A percentile compares a stretch with the other conserved stretches of the same genome.
These are phyloP conservation scores for Chloebia gouldiae DNA, from an alignment of 2,113 vertebrate species.

Conservation along the genomic window DNA sequence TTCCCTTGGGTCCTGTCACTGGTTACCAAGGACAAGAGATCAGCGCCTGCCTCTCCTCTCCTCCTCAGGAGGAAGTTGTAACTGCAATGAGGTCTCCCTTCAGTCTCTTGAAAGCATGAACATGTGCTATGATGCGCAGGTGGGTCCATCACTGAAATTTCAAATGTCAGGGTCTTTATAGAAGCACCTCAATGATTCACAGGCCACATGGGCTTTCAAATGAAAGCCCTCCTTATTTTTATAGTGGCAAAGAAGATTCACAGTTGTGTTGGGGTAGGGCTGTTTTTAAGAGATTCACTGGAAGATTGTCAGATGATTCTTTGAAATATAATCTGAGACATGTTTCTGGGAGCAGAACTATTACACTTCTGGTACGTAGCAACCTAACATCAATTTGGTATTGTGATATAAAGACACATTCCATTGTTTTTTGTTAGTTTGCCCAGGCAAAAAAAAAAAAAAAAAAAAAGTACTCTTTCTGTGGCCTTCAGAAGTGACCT, in stretches of 20 bases:
- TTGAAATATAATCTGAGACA: neutral
- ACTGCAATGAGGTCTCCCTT: neutral
- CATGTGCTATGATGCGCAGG: neutral
- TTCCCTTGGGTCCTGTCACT: neutral
- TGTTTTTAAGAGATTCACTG: neutral
- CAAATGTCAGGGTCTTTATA: neutral
- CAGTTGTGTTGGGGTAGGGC: neutral
- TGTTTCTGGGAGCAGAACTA: neutral
- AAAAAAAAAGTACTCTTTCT: neutral
- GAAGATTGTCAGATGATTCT: neutral
- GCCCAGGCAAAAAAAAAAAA: neutral
- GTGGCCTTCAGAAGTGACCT: slow-evolving; percentile 46
- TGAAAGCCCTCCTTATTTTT: neutral
- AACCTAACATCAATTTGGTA: neutral
- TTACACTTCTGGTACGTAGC: neutral
- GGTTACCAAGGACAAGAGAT: too few species aligned
- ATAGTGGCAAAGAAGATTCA: neutral
- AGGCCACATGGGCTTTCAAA: neutral
- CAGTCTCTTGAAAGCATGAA: neutral
- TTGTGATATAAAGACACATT: neutral
- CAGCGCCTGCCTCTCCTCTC: neutral
- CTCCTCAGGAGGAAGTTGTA: neutral
- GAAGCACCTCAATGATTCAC: neutral
- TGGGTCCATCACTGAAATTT: neutral
- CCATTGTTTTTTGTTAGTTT: slow-evolving; percentile 32